Evolutionary conservation across 2,888 invertebrate species (phyloP), one percentile per base, ranked within the genome.

Genomic region (Agrochola macilenta): DNA sequence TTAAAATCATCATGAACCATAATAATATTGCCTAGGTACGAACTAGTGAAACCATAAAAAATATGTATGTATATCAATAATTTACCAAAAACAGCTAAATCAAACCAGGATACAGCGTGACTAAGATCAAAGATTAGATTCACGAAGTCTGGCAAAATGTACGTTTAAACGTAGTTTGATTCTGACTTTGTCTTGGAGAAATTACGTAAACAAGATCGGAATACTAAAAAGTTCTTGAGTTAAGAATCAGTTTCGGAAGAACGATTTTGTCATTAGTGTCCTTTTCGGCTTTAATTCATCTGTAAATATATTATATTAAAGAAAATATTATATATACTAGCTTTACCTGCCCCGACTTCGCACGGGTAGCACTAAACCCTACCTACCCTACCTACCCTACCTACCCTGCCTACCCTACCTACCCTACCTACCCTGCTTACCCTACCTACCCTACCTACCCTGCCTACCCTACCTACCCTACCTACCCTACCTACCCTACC

Each of bases 41-140:
- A 49, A 64, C 77, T n/a, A 39, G n/a, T 26, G 2, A n/a, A 57
- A 52, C 0, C 17, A 43, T 43, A 20, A 52, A 30, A 35, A 65
- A 65, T 20, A 43, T n/a, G 1, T 43, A 0, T n/a, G 26, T 12
- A 64, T 12, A 8, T 7, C 12, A 43, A 64, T 57, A 43, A 69
- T n/a, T n/a, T n/a, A n/a, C 26, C 58, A 35, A 69, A 35, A 30
- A 49, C 30, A 58, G 57, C 11, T 46, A 43, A 72, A 65, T 82
- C 26, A 26, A 58, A 71, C 52, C 11, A 57, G 49, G 17, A 57
- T 20, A 49, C 39, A 49, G 35, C 66, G 54, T 82, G 78, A 73
- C 75, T 81, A 75, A 72, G 58, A 76, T 84, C 49, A 74, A 70
- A 73, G 75, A 83, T 78, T 46, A 78, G 52, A 66, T 61, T 73